These are phyloP conservation scores for Willowsia nigromaculata DNA, from an alignment of 2,888 invertebrate genomes.

Conservation along the genomic window DNA sequence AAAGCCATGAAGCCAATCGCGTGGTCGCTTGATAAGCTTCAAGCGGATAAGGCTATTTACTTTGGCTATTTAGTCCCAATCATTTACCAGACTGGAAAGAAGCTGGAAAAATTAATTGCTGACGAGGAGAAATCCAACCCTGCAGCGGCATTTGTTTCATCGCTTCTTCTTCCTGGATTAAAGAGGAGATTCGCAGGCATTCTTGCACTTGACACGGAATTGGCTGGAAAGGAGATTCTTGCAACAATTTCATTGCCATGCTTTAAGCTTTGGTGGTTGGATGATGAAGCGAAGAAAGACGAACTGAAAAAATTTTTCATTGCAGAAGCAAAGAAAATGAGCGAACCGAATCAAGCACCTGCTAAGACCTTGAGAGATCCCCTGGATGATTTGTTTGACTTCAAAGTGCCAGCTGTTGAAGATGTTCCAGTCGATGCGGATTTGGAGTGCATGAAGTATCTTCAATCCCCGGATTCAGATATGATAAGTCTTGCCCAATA, in stretches of 20 bases:
- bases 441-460: neutral
- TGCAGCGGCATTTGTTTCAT: neutral
- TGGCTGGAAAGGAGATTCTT: too few species aligned
- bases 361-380: too few species aligned
- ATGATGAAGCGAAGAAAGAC: too few species aligned
- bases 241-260: too few species aligned
- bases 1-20: constrained; percentile 26
- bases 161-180: neutral
- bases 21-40: constrained; percentile 13
- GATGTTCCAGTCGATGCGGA: neutral
- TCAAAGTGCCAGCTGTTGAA: too few species aligned
- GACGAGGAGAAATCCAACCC: neutral
- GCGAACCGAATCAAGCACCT: too few species aligned
- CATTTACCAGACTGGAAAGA: neutral
- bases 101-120: neutral
- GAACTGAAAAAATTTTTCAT: too few species aligned
- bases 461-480: neutral
- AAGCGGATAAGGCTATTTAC: constrained; percentile 15
- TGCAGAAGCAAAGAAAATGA: too few species aligned
- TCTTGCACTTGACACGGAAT: neutral
- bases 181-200: neutral
- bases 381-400: neutral
- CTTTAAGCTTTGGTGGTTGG: too few species aligned
- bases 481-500: neutral
- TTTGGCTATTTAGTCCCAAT: neutral